A percentile compares a stretch with the other conserved stretches of the same genome.
Conservation (phyloP, 30 jellyfish, hydroid and myxozoan species). For the Pseudorhiza aurosa region DNA sequence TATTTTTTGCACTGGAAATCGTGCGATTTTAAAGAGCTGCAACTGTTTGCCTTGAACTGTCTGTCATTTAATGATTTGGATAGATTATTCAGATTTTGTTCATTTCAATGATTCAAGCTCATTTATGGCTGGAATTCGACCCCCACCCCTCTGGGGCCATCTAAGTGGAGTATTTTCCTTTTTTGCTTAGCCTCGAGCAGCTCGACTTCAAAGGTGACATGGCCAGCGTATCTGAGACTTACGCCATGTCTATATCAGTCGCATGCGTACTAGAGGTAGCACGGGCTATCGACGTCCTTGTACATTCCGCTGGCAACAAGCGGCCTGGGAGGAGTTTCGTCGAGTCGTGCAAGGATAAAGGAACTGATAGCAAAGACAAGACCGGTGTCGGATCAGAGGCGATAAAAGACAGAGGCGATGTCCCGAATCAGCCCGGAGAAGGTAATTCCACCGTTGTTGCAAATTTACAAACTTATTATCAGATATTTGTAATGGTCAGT, state of each 20-base stretch:
- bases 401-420: constrained; percentile 71
- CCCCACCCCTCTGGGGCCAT: no score
- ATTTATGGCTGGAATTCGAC: no score
- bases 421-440: constrained; percentile 51
- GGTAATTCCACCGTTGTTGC: constrained; percentile 29
- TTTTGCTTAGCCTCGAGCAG: constrained; percentile 78
- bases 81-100: no score
- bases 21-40: no score
- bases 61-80: no score
- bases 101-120: no score
- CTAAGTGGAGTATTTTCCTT: not conserved
- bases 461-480: no score
- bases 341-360: constrained; percentile 50
- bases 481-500: no score
- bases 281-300: constrained; percentile 86
- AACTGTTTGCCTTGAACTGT: no score
- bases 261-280: constrained; percentile 86
- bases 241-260: constrained; percentile 87
- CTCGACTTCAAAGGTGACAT: constrained; percentile 87
- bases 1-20: no score
- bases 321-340: constrained; percentile 63
- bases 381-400: constrained; percentile 95
- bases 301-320: constrained; percentile 72
- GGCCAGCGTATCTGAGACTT: constrained; percentile 92
- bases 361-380: constrained; percentile 51